These are phyloP conservation scores for Drosophila paucipuncta DNA, from an alignment of 2,888 invertebrate species.

Conservation along the genomic window DNA sequence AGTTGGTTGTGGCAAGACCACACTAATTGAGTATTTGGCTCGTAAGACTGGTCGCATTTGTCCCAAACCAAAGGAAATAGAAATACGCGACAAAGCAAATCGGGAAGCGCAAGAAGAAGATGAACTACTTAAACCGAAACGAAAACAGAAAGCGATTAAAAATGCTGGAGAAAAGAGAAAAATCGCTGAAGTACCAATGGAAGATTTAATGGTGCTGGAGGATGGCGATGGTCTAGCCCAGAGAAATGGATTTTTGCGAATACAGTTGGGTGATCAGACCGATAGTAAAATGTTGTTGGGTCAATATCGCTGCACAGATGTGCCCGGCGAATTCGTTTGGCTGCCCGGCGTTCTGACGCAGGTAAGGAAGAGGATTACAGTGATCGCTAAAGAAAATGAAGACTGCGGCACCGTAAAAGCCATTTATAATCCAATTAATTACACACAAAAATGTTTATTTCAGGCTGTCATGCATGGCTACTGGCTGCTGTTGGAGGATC, in stretches of 20 bases:
- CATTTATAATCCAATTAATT: not conserved
- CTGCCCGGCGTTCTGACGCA: slow-evolving; percentile 96
- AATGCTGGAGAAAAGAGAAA: slow-evolving; percentile 63
- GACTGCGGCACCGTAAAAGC: not conserved
- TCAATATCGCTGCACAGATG: slow-evolving; percentile 92
- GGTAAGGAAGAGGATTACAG: slow-evolving; percentile 83
- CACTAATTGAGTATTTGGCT: slow-evolving; percentile 94
- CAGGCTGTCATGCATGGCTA: slow-evolving; percentile 92
- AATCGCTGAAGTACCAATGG: slow-evolving; percentile 35
- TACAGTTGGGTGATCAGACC: slow-evolving; percentile 98
- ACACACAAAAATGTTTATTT: not conserved
- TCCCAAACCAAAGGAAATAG: slow-evolving; percentile 76
- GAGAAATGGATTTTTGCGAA: slow-evolving; percentile 89
- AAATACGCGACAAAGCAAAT: slow-evolving; percentile 33
- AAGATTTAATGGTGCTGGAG: slow-evolving; percentile 53
- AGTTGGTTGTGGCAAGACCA: slow-evolving; percentile 98
- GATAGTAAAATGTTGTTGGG: slow-evolving; percentile 98
- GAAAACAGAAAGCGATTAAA: slow-evolving; percentile 35
- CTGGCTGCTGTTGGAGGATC: slow-evolving; percentile 98
- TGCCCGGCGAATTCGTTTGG: slow-evolving; percentile 99
- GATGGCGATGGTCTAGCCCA: slow-evolving; percentile 36
- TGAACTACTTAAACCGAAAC: slow-evolving; percentile 56
- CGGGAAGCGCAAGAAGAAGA: slow-evolving; percentile 43
- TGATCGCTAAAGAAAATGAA: not conserved
- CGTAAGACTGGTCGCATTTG: slow-evolving; percentile 89